Percentiles rank a stretch among this genome's conserved stretches.
Conservation (phyloP, 2,888 invertebrate genomes). For the Eupithecia insigniata region DNA sequence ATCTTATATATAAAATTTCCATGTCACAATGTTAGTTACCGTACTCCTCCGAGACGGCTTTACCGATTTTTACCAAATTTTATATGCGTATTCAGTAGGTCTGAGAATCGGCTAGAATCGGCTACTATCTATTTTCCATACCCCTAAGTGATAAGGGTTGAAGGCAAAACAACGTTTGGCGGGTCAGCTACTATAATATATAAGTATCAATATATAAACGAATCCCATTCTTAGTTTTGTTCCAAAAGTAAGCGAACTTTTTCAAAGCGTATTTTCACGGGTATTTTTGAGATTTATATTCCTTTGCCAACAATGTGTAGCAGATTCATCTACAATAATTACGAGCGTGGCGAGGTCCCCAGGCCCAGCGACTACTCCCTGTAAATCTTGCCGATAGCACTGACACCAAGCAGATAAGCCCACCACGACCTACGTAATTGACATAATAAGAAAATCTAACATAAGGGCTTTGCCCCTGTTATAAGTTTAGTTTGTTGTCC, state of each 20-base stretch:
- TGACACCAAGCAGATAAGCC: slow-evolving; percentile 67
- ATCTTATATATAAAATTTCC: no score
- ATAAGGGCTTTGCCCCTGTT: slow-evolving; percentile 52
- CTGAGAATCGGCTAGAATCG: no score
- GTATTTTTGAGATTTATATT: background rate
- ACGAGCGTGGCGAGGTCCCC: slow-evolving; percentile 28
- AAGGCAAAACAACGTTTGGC: no score
- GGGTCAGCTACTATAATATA: no score
- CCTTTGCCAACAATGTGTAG: slow-evolving; percentile 10
- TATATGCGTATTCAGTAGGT: no score
- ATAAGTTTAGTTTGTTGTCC: slow-evolving; percentile 55
- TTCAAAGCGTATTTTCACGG: background rate
- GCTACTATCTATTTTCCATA: no score
- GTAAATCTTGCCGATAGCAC: slow-evolving; percentile 76
- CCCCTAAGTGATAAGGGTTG: no score
- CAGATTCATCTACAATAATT: slow-evolving; percentile 29
- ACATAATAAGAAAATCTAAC: slow-evolving; percentile 73
- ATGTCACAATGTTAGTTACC: no score
- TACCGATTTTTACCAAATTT: no score
- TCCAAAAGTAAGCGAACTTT: background rate
- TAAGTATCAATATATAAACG: no score
- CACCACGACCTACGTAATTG: slow-evolving; percentile 76
- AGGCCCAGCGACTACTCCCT: slow-evolving; percentile 54
- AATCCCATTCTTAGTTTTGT: background rate
- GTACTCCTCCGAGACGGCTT: no score